phyloP scores from a whole-genome alignment of 2,113 vertebrate genomes.

The Triplophysa siluroides region DNA sequence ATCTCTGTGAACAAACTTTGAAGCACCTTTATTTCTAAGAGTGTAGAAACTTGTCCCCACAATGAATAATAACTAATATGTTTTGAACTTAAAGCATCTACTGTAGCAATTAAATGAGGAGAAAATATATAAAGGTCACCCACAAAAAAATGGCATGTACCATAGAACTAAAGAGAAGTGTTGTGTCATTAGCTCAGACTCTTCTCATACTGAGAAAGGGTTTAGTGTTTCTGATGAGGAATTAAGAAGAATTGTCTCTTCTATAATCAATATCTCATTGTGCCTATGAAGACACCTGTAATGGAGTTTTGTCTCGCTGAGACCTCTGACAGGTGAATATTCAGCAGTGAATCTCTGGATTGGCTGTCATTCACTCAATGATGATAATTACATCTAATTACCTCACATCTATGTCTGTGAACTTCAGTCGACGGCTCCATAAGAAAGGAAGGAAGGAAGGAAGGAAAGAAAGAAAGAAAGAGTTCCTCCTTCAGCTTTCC shows the following conservation, averaged over 20 bases:
- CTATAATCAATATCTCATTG: background rate
- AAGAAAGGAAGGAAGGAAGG: background rate
- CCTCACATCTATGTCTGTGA: background rate
- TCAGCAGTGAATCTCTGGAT: background rate
- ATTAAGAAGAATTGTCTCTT: background rate
- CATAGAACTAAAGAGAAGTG: too few species aligned
- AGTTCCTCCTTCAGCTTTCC: background rate
- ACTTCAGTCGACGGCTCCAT: background rate
- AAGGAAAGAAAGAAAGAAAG: too few species aligned
- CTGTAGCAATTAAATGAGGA: too few species aligned
- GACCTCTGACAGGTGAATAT: slow-evolving; percentile 8
- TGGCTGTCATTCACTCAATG: background rate
- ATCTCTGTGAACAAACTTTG: too few species aligned
- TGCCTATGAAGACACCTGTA: background rate
- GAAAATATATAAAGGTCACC: too few species aligned
- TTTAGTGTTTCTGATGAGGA: background rate
- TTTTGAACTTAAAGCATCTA: too few species aligned
- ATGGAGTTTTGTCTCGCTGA: slow-evolving; percentile 2
- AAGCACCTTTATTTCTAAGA: too few species aligned
- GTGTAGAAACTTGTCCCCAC: too few species aligned
- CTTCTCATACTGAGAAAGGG: too few species aligned
- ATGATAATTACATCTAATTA: slow-evolving; percentile 22
- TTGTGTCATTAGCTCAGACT: too few species aligned
- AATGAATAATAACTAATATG: too few species aligned
- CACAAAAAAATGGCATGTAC: too few species aligned